Evolutionary conservation across 2,888 invertebrate species (phyloP).

Genomic region (Rhagonycha fulva): DNA sequence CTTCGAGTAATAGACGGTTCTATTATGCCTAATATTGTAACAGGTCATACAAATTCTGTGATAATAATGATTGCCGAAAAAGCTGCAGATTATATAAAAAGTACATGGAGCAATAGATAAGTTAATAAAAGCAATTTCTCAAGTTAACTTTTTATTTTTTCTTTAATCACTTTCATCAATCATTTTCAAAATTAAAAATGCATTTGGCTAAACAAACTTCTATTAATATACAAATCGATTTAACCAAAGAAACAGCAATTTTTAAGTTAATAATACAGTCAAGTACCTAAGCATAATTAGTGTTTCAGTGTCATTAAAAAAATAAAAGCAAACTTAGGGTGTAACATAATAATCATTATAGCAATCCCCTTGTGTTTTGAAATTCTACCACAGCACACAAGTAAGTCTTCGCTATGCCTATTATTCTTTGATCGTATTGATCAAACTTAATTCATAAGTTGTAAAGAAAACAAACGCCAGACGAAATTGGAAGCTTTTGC

Average conservation of each 20-base stretch:
- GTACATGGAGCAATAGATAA: conserved; percentile 46
- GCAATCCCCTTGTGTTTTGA: not conserved
- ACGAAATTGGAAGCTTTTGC: not conserved
- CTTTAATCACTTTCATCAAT: not conserved
- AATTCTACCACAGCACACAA: conserved; percentile 9
- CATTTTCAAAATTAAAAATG: not conserved
- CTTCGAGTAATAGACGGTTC: conserved; percentile 64
- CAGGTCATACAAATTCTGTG: conserved; percentile 63
- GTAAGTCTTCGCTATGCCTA: conserved; percentile 11
- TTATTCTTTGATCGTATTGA: conserved; percentile 5
- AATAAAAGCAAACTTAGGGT: not conserved
- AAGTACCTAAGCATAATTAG: not conserved
- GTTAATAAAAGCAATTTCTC: not conserved
- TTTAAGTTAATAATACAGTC: not conserved
- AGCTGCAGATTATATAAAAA: conserved; percentile 60
- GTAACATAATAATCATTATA: not conserved
- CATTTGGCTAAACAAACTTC: not conserved
- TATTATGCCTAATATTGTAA: conserved; percentile 61
- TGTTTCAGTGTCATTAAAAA: not conserved
- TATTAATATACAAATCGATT: not conserved
- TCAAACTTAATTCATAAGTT: conserved; percentile 16
- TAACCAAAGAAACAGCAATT: not conserved
- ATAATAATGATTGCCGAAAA: conserved; percentile 65
- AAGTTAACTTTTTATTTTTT: not conserved
- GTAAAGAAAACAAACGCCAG: not conserved